A percentile compares a stretch with the other conserved stretches of the same genome.
These are phyloP conservation scores for Hirtodrosophila histrioides DNA, from an alignment of 2,888 invertebrate species.

Conservation along the genomic window DNA sequence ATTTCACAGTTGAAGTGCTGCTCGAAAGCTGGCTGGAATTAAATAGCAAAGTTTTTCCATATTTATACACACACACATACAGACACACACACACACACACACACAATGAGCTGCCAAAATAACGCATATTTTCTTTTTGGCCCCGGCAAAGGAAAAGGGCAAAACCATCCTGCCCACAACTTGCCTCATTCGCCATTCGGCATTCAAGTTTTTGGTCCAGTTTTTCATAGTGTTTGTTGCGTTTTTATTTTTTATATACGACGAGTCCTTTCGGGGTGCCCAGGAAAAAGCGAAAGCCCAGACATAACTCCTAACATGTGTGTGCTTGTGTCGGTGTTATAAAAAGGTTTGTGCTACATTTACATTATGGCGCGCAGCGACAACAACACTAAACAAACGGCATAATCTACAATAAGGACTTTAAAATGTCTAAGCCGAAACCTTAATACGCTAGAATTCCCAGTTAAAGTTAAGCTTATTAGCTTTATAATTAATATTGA, in stretches of 20 bases:
- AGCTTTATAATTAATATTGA: no score
- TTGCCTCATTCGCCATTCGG: constrained; percentile 51
- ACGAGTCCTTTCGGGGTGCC: constrained; percentile 26
- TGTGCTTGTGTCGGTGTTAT: constrained; percentile 58
- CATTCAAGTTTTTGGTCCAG: constrained; percentile 72
- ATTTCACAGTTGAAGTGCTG: constrained; percentile 77
- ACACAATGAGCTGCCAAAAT: constrained; percentile 53
- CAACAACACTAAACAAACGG: constrained; percentile 74
- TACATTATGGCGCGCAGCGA: constrained; percentile 73
- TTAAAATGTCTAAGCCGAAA: constrained; percentile 18
- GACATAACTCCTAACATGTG: constrained; percentile 69
- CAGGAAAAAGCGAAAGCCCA: constrained; percentile 74
- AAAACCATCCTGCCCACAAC: constrained; percentile 22
- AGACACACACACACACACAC: constrained; percentile 10
- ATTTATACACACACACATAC: constrained; percentile 7
- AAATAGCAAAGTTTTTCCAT: constrained; percentile 66
- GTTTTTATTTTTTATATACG: constrained; percentile 59
- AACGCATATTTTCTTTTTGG: constrained; percentile 62
- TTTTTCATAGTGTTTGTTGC: constrained; percentile 64
- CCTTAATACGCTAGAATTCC: constrained; percentile 4
- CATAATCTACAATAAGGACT: constrained; percentile 67
- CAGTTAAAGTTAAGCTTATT: no score
- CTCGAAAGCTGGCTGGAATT: constrained; percentile 67
- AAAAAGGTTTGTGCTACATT: constrained; percentile 81
- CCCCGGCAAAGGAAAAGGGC: constrained; percentile 52